Conservation (phyloP, 1,140 invertebrate species). For the Tribolium castaneum region DNA sequence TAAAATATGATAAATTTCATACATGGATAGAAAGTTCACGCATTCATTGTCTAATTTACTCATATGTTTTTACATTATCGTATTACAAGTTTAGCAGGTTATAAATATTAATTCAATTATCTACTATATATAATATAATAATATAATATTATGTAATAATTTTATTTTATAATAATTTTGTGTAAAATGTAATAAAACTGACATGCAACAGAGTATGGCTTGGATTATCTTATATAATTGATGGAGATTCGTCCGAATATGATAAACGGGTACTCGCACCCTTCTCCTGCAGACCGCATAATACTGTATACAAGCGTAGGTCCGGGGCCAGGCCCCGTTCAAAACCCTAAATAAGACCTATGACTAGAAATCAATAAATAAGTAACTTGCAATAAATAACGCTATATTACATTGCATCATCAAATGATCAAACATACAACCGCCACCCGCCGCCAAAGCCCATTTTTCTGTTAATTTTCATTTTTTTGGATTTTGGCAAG, state of each 20-base stretch:
- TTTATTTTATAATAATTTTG: constrained; percentile 61
- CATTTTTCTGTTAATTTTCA: too few species aligned
- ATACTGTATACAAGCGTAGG: constrained; percentile 57
- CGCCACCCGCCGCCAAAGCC: too few species aligned
- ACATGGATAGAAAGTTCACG: constrained; percentile 59
- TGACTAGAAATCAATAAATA: constrained; percentile 41
- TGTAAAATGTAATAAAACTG: constrained; percentile 64
- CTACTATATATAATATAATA: constrained; percentile 62
- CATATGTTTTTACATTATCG: constrained; percentile 61
- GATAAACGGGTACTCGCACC: constrained; percentile 53
- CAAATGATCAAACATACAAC: not conserved
- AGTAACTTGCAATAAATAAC: constrained; percentile 24
- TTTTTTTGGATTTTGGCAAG: too few species aligned
- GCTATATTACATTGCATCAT: constrained; percentile 37
- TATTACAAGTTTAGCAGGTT: constrained; percentile 61
- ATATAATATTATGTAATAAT: constrained; percentile 62
- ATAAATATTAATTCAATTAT: constrained; percentile 62
- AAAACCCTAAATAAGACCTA: constrained; percentile 41
- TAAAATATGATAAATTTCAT: constrained; percentile 56
- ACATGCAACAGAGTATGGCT: constrained; percentile 63
- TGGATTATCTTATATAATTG: constrained; percentile 55
- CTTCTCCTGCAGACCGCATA: constrained; percentile 49
- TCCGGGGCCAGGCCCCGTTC: not conserved
- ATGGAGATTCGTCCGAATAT: constrained; percentile 49
- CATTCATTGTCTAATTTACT: constrained; percentile 61